Evolutionary conservation across 2,113 vertebrate genomes (phyloP), one percentile per base, ranked within the genome.

Genomic region (Malurus cyaneus): DNA sequence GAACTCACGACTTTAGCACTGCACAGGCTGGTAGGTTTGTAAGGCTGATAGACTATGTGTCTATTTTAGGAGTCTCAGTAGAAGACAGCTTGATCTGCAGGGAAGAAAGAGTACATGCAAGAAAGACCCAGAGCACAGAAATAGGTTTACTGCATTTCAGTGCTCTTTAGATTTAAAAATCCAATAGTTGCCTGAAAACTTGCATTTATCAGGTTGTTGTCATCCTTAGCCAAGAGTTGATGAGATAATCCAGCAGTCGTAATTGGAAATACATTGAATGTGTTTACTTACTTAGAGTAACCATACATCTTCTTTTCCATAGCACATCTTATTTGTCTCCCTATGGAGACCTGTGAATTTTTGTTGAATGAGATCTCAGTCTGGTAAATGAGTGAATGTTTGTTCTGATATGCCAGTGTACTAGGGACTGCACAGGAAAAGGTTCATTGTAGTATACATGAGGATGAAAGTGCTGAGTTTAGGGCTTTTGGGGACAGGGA

Each of bases 291-390:
- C 83, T 49, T 57, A 49, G 21, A 36, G 18, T n/a, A 74, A 52
- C 46, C 0, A 2, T 18, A 2, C 18, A 5, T 89, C 1, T 1
- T 56, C 23, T 92, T 49, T 74, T 49, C 3, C 0, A 0, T 78
- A 71, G 24, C n/a, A 16, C 12, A 8, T 81, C 15, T 69, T 65
- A 32, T 18, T 65, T 87, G 80, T 66, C 21, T 78, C 8, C 9
- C 13, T 50, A 52, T 71, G 26, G 25, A 67, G 39, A 73, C 14
- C 7, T 7, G 2, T 70, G 46, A 66, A 5, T 72, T 77, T 85
- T 64, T 80, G 14, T 47, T 84, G 36, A 80, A 34, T 56, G 62
- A 72, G 12, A 36, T 64, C 47, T 64, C 6, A 10, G 34, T 69
- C 41, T 77, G 21, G 8, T 66, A 60, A 39, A 31, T 41, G 20